Evolutionary conservation across 2,113 vertebrate genomes (phyloP).

Genomic region (Cricetomys ansorgei): DNA sequence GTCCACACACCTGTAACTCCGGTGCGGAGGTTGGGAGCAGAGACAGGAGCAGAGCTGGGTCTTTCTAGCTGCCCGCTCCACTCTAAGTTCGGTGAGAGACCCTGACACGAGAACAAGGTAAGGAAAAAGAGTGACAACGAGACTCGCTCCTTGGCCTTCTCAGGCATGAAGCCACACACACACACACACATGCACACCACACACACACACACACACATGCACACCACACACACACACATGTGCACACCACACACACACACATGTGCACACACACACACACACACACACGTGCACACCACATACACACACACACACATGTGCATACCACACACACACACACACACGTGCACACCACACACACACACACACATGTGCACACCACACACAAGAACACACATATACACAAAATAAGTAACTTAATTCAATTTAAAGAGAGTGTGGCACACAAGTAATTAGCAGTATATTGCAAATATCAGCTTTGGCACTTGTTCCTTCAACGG

Average conservation of each 20-base stretch:
- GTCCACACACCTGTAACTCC: neutral
- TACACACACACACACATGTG: neutral
- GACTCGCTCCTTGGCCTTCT: accelerated
- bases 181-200: neutral
- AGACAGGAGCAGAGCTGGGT: neutral
- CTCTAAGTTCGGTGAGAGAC: neutral
- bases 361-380: no score
- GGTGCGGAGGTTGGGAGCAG: no score
- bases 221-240: neutral
- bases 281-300: no score
- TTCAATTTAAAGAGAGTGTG: neutral
- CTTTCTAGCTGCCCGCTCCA: no score
- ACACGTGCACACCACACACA: neutral
- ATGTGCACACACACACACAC: neutral
- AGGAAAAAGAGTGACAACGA: neutral
- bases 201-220: no score
- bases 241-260: no score
- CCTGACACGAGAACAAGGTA: neutral
- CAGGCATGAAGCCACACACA: no score
- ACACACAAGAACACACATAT: neutral
- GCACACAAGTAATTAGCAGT: neutral
- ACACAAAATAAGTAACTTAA: neutral
- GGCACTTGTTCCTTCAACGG: neutral
- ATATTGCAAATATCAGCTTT: neutral
- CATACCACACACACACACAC: no score